Evolutionary conservation across 2,113 vertebrate genomes (phyloP).

Genomic region (Panthera tigris): DNA sequence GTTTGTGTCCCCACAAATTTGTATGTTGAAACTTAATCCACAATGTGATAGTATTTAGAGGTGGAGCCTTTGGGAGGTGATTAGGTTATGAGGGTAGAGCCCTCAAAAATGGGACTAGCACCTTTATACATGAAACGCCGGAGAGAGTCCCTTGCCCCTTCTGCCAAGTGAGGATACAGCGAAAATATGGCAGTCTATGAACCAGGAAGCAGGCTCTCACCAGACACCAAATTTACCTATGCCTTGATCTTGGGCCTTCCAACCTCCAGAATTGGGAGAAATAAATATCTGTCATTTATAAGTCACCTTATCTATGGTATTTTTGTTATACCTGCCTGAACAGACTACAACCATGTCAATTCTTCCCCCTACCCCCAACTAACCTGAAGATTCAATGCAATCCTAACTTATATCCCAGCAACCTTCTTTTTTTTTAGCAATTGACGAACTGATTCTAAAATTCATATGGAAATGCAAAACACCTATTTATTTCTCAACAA

Average conservation of each 20-base stretch:
- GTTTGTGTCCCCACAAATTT: not conserved
- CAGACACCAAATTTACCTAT: not conserved
- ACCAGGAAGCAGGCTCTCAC: not conserved
- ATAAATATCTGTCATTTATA: not conserved
- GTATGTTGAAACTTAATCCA: not conserved
- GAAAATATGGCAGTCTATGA: not conserved
- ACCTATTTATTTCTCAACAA: not conserved
- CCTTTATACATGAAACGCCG: not conserved
- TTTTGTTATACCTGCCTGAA: not conserved
- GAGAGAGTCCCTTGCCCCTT: not conserved
- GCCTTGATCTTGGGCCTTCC: not conserved
- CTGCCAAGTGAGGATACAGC: not conserved
- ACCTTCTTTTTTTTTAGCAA: not conserved
- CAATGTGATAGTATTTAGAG: not conserved
- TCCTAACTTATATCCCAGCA: not conserved
- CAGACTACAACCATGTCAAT: not conserved
- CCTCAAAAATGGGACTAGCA: not conserved
- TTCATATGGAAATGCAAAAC: not conserved
- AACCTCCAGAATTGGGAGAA: not conserved
- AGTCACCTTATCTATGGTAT: not conserved
- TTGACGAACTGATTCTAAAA: not conserved
- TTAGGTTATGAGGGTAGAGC: not conserved
- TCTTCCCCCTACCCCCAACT: not conserved
- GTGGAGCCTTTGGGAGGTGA: not conserved
- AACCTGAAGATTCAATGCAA: not conserved